Conservation (phyloP, 2,888 invertebrate species). For the Caenorhabditis macrosperma region DNA sequence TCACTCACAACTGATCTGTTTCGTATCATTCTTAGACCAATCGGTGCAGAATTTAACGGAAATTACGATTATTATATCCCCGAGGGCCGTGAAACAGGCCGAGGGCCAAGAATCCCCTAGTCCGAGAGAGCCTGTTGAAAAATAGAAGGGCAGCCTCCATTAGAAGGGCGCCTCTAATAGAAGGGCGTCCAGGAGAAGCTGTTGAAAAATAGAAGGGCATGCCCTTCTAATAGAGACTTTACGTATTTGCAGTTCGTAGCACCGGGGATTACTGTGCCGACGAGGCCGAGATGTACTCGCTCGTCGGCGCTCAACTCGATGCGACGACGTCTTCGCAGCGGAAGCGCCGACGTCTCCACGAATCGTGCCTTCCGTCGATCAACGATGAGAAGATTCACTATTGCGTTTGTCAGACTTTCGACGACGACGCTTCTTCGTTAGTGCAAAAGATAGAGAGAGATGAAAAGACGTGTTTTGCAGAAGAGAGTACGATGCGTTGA, state of each 20-base stretch:
- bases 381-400: slow-evolving; percentile 56
- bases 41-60: no score
- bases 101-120: no score
- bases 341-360: slow-evolving; percentile 44
- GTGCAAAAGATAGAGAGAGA: background rate
- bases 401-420: slow-evolving; percentile 65
- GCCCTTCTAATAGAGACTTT: no score
- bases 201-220: no score
- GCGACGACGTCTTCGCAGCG: slow-evolving; percentile 51
- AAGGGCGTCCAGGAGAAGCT: no score
- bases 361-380: slow-evolving; percentile 66
- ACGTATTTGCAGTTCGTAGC: slow-evolving; percentile 26
- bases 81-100: no score
- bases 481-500: slow-evolving; percentile 47
- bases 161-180: no score
- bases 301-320: slow-evolving; percentile 63
- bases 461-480: background rate
- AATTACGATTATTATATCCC: no score
- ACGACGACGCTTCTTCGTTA: slow-evolving; percentile 41
- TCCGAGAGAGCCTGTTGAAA: no score
- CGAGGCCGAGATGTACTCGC: slow-evolving; percentile 53
- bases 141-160: background rate
- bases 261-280: slow-evolving; percentile 63
- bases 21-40: no score
- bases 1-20: no score